Conservation (phyloP, 1,140 invertebrate species). For the Brachionus sp. region DNA sequence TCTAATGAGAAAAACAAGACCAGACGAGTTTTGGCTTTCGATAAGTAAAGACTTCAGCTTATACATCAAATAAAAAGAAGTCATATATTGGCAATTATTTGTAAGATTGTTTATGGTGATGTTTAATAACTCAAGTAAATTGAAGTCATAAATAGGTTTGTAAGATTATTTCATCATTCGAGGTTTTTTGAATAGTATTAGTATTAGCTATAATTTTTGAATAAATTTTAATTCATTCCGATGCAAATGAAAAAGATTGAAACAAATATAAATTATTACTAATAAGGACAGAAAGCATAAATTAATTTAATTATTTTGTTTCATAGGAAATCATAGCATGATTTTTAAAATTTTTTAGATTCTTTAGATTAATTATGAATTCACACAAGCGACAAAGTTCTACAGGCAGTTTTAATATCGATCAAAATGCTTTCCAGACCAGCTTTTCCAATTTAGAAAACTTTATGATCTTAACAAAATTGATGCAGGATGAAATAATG, state of each 20-base stretch:
- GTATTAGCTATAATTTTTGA: neutral
- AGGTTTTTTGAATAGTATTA: neutral
- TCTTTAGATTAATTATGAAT: neutral
- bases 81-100: too few species aligned
- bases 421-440: slow-evolving; percentile 3
- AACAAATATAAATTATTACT: slow-evolving; percentile 5
- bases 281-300: neutral
- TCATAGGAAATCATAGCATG: neutral
- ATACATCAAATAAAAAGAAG: too few species aligned
- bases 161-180: neutral
- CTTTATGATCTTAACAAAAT: slow-evolving; percentile 34
- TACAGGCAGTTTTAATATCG: slow-evolving; percentile 24
- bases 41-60: too few species aligned
- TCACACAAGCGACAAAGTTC: slow-evolving; percentile 42
- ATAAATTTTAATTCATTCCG: neutral
- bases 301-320: neutral
- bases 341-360: neutral
- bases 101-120: too few species aligned
- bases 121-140: too few species aligned
- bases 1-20: too few species aligned
- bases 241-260: neutral
- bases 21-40: too few species aligned
- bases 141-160: too few species aligned
- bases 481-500: slow-evolving; percentile 45
- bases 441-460: slow-evolving; percentile 46